Evolutionary conservation across 2,113 vertebrate genomes (phyloP), one percentile per base, ranked within the genome.

Genomic region (Tupaia chinensis): DNA sequence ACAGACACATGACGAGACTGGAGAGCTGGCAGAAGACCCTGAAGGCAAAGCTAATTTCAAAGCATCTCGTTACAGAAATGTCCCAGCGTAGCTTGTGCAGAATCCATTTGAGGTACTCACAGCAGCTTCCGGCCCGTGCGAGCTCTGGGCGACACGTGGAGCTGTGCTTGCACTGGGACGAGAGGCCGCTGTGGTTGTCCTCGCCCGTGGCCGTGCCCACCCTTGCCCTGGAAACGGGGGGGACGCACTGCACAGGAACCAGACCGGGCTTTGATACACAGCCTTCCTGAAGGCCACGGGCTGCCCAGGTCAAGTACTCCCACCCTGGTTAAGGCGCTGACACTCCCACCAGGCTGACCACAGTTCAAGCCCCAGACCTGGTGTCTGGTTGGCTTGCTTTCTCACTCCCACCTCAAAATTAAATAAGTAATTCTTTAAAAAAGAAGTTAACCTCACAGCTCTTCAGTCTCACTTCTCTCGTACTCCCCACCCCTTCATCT

Each of bases 161-260:
- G 53, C 60, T 68, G 2, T 22, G 8, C 20, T 13, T 66, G 20
- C 1, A 15, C 5, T 0, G 0, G 17, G 23, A 0, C 1, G 0
- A 34, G 53, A 53, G n/a, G 63, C 16, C 1, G 3, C 20, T 5
- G 10, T 14, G 2, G 8, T 4, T 25, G 25, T 3, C 22, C 13
- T 54, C 6, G 1, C 22, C 32, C 14, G 5, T 63, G 12, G 12
- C 61, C 10, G 3, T 3, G 1, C 29, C 34, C 4, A 12, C n/a
- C 14, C 58, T 74, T n/a, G 9, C 58, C 0, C 6, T 15, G 68
- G 19, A 53, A 7, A 22, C 61, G 10, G 22, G 72, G 72, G 27
- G 34, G 56, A 1, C 1, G 0, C 4, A 0, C 3, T 0, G n/a
- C 17, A 1, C 13, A 10, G 11, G 1, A 11, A 9, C n/a, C 1